Evolutionary conservation across 2,797 vertebrate genomes (phyloP), one percentile per base, ranked within the genome.

Genomic region (Hypotaenidia okinawae): DNA sequence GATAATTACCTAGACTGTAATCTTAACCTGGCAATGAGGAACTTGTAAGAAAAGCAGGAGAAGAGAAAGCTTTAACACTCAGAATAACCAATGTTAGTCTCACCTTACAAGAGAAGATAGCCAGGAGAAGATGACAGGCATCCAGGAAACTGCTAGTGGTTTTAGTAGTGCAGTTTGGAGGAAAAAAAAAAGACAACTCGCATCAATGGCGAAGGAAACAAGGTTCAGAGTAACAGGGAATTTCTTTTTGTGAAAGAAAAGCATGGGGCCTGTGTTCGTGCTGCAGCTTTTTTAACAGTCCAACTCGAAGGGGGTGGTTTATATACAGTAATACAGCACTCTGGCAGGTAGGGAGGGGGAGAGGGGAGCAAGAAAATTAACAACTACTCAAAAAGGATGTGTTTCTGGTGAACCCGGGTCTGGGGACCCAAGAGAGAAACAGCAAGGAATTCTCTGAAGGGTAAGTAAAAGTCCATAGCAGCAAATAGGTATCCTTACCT

Each of bases 401-500:
- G 35, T 79, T 67, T 4, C 2, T 2, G 59, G 19, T 14, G 58
- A 74, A 90, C 77, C 0, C 27, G 32, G n/a, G 41, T 24, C 80
- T 78, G 73, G 52, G 4, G 58, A 87, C 28, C 16, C 7, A 0
- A 35, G n/a, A 35, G n/a, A 69, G 47, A 47, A 73, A 73, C 2
- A 54, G 32, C 61, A 84, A 95, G 72, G 61, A 93, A 39, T 49
- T 8, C 61, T 52, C 10, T 13, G 35, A 62, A 80, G 90, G 70
- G n/a, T 64, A 64, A 37, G 66, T 78, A 3, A 61, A 45, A 94
- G 89, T 96, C 82, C 91, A 91, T 90, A 96, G 95, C 93, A 96
- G 93, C 95, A 96, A 95, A 77, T 30, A 97, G 90, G 75, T 81
- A 68, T 77, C 82, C 90, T 92, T 89, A 95, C 87, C 96, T 96